Evolutionary conservation across 2,113 vertebrate species (phyloP), one percentile per base, ranked within the genome.

Genomic region (Gymnogyps californianus): DNA sequence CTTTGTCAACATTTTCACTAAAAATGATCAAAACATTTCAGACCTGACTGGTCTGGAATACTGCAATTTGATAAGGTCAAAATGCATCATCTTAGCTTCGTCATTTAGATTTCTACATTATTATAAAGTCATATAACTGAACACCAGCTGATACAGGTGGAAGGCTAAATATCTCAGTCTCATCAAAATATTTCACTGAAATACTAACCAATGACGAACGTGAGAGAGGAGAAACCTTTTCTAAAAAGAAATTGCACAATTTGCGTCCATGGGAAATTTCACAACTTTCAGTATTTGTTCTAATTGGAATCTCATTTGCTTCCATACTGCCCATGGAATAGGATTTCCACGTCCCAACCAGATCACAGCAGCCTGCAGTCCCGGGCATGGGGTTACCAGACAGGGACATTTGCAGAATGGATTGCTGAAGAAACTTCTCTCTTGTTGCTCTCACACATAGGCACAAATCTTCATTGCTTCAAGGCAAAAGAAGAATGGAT

Each of bases 1-100:
- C 55, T 89, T 96, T 90, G 61, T 71, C 88, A 89, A 87, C 46
- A 40, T 91, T 94, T 96, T 95, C 77, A 82, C 75, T 79, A 93
- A 90, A 95, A 93, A 96, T 42, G 10, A 82, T 91, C 51, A 75
- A 55, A 94, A 55, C 29, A 87, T 79, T 83, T 95, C 58, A 42
- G 62, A 80, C 31, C 69, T 54, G 66, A 85, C 81, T 96, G 74
- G 44, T 55, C 40, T 57, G 57, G 40, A 88, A 93, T 90, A 49
- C 31, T 54, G 66, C 42, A 22, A 61, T 42, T 36, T 80, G 58
- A 54, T 72, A 87, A 85, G 90, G 93, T 94, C 87, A 91, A 87
- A 89, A 90, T 54, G 49, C 51, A 90, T 69, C 87, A 69, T 34
- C 78, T 89, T 58, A 42, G 64, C 67, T 87, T 81, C 80, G 82